Evolutionary conservation across 2,888 invertebrate genomes (phyloP).

Genomic region (Prenolepis imparis): DNA sequence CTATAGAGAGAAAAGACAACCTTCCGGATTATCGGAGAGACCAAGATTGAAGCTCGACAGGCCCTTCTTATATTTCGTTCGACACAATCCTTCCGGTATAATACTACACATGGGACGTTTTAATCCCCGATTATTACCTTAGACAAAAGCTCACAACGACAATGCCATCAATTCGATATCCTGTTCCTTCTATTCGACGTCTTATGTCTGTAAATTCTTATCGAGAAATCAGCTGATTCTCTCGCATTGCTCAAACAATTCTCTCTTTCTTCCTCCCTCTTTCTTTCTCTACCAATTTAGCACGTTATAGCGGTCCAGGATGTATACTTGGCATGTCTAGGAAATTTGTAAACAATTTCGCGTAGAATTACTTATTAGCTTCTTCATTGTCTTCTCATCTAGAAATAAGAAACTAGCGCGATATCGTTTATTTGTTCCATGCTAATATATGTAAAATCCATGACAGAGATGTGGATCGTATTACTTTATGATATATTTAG

Average conservation of each 20-base stretch:
- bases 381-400: slow-evolving; percentile 14
- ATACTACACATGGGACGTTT: slow-evolving; percentile 95
- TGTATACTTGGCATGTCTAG: slow-evolving; percentile 28
- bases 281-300: neutral
- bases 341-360: slow-evolving; percentile 49
- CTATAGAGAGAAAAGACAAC: slow-evolving; percentile 22
- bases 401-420: slow-evolving; percentile 29
- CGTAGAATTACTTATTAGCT: slow-evolving; percentile 39
- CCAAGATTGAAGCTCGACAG: slow-evolving; percentile 92
- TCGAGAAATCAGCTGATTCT: slow-evolving; percentile 17
- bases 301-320: slow-evolving; percentile 14
- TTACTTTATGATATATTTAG: slow-evolving; percentile 38
- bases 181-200: slow-evolving; percentile 40
- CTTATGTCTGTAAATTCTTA: slow-evolving; percentile 1
- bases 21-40: slow-evolving; percentile 76
- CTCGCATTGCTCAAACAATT: slow-evolving; percentile 39
- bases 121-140: slow-evolving; percentile 88
- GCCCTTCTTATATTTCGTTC: slow-evolving; percentile 95
- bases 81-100: slow-evolving; percentile 97
- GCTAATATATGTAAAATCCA: slow-evolving; percentile 27
- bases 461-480: slow-evolving; percentile 14
- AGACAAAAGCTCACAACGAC: neutral
- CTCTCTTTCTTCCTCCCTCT: neutral
- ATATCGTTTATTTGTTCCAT: slow-evolving; percentile 9
- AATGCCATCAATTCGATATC: slow-evolving; percentile 45